These are phyloP conservation scores for Naja naja DNA, from an alignment of 2,113 vertebrate species.

Conservation along the genomic window DNA sequence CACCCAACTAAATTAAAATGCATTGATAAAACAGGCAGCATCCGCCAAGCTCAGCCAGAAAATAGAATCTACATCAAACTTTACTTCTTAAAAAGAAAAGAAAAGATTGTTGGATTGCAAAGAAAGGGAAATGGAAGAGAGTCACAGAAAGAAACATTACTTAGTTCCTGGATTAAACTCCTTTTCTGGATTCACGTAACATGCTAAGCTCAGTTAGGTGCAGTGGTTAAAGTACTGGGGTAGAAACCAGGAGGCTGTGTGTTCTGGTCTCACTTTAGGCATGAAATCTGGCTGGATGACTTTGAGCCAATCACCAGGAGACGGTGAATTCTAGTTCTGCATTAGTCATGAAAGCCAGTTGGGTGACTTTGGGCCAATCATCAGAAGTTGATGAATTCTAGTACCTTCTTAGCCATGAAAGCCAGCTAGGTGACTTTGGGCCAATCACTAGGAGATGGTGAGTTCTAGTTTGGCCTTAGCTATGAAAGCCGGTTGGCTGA, in stretches of 20 bases:
- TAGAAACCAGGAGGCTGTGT: neutral
- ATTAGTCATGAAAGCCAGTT: neutral
- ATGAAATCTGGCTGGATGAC: neutral
- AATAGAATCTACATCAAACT: neutral
- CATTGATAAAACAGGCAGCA: neutral
- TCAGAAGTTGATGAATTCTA: no score
- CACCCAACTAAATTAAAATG: neutral
- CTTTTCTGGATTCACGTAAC: neutral
- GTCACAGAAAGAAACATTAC: neutral
- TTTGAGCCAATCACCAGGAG: neutral
- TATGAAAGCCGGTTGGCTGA: no score
- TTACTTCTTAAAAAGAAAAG: neutral
- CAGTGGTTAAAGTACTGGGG: neutral
- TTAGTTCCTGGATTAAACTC: neutral
- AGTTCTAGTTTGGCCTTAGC: no score
- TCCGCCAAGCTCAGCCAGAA: neutral
- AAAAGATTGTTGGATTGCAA: neutral
- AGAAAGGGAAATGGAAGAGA: neutral
- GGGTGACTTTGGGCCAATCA: no score
- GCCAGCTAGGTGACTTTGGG: no score
- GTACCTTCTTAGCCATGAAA: no score
- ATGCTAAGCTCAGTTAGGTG: neutral
- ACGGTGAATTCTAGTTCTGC: neutral
- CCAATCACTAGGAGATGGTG: no score
- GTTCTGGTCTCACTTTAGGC: neutral